Evolutionary conservation across 2,113 vertebrate species (phyloP).

Genomic region (Camelus bactrianus): DNA sequence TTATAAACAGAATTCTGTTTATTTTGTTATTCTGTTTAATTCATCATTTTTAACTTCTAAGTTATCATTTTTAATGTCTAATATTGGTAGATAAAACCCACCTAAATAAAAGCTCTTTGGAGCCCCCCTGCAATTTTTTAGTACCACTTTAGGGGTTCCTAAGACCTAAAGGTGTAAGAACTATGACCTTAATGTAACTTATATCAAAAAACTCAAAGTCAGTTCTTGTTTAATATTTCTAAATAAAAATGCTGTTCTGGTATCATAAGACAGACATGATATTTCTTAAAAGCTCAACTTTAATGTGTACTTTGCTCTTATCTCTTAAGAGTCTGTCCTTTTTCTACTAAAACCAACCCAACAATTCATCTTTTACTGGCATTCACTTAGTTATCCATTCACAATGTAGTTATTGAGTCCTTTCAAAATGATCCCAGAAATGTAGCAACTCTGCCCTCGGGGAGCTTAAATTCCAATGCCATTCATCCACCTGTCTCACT

Average conservation of each 20-base stretch:
- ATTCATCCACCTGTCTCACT: too few relatives aligned
- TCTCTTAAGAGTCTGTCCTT: neutral
- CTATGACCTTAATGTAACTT: neutral
- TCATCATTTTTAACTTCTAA: neutral
- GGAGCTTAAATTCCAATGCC: rapidly evolving
- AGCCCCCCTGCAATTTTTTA: neutral
- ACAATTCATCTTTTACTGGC: neutral
- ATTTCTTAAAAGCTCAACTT: neutral
- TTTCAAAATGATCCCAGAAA: neutral
- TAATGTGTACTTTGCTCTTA: neutral
- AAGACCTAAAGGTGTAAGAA: neutral
- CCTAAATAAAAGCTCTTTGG: neutral
- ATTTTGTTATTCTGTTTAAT: too few relatives aligned
- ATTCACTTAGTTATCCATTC: neutral
- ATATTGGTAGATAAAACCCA: neutral
- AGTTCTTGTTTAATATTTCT: neutral
- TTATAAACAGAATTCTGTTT: neutral
- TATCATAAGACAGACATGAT: neutral
- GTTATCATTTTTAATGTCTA: neutral
- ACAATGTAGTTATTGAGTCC: neutral
- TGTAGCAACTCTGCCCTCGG: rapidly evolving
- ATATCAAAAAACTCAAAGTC: neutral
- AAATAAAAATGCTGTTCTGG: neutral
- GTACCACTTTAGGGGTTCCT: neutral
- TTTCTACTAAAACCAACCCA: neutral